These are phyloP conservation scores for Urocitellus parryii DNA, from an alignment of 2,113 vertebrate genomes.

Conservation along the genomic window DNA sequence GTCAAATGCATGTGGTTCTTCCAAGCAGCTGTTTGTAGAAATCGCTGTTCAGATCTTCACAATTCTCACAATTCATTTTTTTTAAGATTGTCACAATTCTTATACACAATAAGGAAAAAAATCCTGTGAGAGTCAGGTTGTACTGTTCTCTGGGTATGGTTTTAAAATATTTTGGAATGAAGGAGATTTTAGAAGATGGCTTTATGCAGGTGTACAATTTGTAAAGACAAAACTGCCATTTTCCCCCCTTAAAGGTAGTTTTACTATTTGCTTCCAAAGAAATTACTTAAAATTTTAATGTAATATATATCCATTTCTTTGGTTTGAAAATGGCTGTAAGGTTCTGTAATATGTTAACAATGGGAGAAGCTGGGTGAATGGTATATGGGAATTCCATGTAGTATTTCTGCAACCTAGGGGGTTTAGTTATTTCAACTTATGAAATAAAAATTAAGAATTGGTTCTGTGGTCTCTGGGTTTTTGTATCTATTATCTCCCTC, in stretches of 20 bases:
- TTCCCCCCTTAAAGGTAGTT: background rate
- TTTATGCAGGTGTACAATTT: background rate
- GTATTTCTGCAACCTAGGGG: background rate
- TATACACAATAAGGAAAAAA: constrained; percentile 22
- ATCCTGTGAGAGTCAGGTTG: background rate
- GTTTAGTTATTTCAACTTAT: constrained; percentile 5
- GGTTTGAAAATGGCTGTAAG: background rate
- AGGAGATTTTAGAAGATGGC: background rate
- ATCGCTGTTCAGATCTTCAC: background rate
- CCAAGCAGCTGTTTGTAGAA: constrained; percentile 55
- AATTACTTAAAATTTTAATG: background rate
- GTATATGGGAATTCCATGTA: background rate
- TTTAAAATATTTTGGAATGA: background rate
- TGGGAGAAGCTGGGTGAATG: background rate
- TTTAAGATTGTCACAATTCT: constrained; percentile 21
- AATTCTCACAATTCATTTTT: background rate
- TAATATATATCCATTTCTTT: background rate
- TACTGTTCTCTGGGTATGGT: background rate
- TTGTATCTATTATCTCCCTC: background rate
- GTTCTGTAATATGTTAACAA: background rate
- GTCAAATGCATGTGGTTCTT: constrained; percentile 55
- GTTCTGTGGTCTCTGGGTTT: background rate
- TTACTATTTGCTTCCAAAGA: constrained; percentile 15
- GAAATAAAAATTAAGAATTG: constrained; percentile 2
- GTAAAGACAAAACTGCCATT: background rate